Percentiles rank a stretch among this genome's conserved stretches.
These are phyloP conservation scores for Coelopa pilipes DNA, from an alignment of 2,888 invertebrate species.

Conservation along the genomic window DNA sequence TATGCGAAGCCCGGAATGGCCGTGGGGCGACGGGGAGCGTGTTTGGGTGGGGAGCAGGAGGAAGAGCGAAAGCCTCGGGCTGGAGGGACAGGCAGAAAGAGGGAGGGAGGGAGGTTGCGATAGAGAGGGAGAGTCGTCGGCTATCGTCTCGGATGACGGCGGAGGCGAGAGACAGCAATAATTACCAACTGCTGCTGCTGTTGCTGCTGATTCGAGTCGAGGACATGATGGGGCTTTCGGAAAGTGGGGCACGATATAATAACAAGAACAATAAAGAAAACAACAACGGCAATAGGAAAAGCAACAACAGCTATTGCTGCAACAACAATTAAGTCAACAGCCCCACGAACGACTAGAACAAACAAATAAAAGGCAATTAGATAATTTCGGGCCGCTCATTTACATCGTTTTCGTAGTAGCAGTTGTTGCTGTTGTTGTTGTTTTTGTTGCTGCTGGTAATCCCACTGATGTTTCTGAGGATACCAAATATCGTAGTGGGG, in stretches of 20 bases:
- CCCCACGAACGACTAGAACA: neutral
- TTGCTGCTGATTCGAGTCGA: no score
- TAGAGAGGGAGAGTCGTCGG: neutral
- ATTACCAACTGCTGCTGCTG: conserved; percentile 2
- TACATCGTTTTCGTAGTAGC: no score
- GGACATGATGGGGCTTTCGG: neutral
- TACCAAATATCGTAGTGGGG: no score
- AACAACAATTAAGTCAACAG: neutral
- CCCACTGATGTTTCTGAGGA: neutral
- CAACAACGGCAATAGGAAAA: neutral
- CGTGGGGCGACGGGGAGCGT: no score
- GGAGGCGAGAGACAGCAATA: neutral
- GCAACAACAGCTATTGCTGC: neutral
- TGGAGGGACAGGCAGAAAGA: no score
- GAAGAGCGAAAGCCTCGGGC: no score
- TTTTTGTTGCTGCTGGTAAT: neutral
- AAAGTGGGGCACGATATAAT: neutral
- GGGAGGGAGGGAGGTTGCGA: neutral
- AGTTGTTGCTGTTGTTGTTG: conserved; percentile 3
- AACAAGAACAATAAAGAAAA: neutral
- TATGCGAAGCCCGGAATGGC: neutral
- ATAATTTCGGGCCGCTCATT: neutral
- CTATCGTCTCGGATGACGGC: neutral
- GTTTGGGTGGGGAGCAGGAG: no score
- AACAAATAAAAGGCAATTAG: conserved; percentile 15